Conservation (phyloP, 2,113 vertebrate genomes). For the Isichthys henryi region DNA sequence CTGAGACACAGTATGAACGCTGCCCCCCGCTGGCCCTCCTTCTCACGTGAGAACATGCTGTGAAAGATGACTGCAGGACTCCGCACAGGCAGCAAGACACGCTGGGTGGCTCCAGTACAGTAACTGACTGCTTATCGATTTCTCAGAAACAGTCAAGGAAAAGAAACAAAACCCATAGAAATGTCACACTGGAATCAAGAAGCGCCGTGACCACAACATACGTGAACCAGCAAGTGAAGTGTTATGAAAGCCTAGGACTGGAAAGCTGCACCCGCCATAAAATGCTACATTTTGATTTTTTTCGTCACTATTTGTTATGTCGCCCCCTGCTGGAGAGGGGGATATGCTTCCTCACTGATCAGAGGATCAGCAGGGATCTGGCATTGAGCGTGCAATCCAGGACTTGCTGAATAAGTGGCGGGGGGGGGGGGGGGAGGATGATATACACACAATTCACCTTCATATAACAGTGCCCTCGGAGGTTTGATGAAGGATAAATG, state of each 20-base stretch:
- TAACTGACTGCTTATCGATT: neutral
- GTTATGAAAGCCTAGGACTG: neutral
- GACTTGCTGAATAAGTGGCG: neutral
- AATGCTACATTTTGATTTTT: neutral
- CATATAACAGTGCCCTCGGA: neutral
- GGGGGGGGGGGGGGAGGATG: neutral
- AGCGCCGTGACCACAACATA: neutral
- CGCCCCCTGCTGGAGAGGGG: neutral
- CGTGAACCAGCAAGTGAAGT: neutral
- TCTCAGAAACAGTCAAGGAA: neutral
- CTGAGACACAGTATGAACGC: neutral
- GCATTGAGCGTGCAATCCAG: neutral
- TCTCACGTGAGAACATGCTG: neutral
- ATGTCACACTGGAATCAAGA: neutral
- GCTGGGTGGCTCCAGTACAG: neutral
- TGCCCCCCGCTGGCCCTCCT: neutral
- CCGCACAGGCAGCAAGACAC: neutral
- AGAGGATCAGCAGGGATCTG: neutral
- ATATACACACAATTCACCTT: neutral
- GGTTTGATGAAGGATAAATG: neutral
- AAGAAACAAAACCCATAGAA: neutral
- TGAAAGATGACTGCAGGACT: neutral
- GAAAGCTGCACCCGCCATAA: neutral
- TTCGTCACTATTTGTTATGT: neutral
- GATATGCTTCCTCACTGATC: neutral